Evolutionary conservation across 2,888 invertebrate genomes (phyloP).

Genomic region (Argyresthia goedartella): DNA sequence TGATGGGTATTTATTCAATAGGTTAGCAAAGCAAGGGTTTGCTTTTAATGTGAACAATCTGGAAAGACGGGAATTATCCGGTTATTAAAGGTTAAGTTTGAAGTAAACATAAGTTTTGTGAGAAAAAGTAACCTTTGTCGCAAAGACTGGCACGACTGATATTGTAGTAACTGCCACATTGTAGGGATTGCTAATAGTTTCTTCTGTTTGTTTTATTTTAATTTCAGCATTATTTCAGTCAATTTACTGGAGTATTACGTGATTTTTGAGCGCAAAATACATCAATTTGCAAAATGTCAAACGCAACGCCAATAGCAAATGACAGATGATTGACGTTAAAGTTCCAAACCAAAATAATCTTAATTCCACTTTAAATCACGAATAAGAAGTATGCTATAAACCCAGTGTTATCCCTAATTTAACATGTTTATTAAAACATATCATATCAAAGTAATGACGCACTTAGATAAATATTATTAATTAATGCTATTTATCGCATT

Average conservation of each 20-base stretch:
- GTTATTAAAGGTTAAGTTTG: background rate
- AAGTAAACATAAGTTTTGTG: background rate
- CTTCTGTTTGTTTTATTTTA: conserved; percentile 15
- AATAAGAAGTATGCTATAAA: no score
- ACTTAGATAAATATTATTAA: no score
- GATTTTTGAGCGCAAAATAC: background rate
- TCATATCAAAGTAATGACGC: no score
- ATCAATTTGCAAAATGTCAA: background rate
- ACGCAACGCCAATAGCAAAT: background rate
- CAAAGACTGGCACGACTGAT: conserved; percentile 34
- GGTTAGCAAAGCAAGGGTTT: conserved; percentile 33
- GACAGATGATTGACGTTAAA: no score
- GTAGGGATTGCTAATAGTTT: conserved; percentile 14
- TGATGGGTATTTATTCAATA: conserved; percentile 39
- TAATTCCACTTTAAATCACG: no score
- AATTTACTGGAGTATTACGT: background rate
- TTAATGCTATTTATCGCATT: no score
- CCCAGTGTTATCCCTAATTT: no score
- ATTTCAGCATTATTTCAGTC: no score
- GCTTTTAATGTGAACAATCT: conserved; percentile 40
- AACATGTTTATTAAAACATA: no score
- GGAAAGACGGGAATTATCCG: conserved; percentile 18
- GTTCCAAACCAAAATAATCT: no score
- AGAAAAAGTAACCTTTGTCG: conserved; percentile 40
- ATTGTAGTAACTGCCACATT: conserved; percentile 58